Evolutionary conservation across 1,140 invertebrate genomes (phyloP), one percentile per base, ranked within the genome.

Genomic region (Lepidurus couesii): DNA sequence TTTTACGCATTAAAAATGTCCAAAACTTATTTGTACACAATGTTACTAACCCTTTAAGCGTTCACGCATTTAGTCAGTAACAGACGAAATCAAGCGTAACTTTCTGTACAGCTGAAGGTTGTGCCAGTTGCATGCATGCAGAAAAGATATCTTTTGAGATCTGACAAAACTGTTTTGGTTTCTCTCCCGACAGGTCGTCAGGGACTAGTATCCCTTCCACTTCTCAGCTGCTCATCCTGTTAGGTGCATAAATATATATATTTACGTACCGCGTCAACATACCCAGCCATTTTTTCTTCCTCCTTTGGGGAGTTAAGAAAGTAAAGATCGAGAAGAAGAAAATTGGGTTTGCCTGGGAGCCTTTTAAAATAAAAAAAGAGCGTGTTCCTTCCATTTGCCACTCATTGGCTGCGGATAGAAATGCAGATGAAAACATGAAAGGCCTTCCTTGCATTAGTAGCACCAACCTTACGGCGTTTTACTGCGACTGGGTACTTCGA

Each of bases 391-490:
- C 21, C 53, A 65, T 65, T 65, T 65, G 53, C 53, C 53, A 9
- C 53, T 7, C 13, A n/a, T 65, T 16, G 16, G 16, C 53, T 13
- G 16, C n/a, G 21, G n/a, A 65, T 65, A 21, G 53, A 34, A 65
- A 65, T 65, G 53, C 53, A 65, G 53, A 11, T 65, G 53, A 65
- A 65, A 65, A 9, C 53, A 65, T 65, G 53, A 65, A 65, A 65
- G 3, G 53, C n/a, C 53, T 65, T 65, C 13, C 53, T 9, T 65
- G 0, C 13, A 65, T 65, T 13, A 65, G 21, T n/a, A 65, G 53
- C 53, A 21, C 16, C 53, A 13, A 65, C 53, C 53, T 65, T 21
- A 65, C 16, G 53, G 53, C 53, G 53, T 65, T 65, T 65, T 16
- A 65, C 21, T 65, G 53, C 53, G 16, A 3, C 53, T 65, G 16